Evolutionary conservation across 2,888 invertebrate genomes (phyloP), one percentile per base, ranked within the genome.

Genomic region (Dichetophora obliterata): DNA sequence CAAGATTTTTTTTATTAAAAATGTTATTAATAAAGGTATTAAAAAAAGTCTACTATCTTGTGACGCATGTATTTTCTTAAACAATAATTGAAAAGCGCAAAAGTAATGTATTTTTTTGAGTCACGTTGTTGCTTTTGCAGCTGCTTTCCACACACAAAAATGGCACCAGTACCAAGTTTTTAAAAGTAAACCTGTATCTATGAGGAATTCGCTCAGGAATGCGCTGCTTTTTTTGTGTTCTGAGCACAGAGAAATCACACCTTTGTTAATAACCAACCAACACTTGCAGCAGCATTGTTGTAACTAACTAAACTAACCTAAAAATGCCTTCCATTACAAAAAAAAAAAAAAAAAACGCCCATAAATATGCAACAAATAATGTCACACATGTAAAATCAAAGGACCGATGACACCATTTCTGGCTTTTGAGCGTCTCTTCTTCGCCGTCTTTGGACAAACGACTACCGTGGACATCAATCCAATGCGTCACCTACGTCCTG

Each of bases 401-500:
- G 89, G 88, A 86, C 89, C 88, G 91, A 95, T 96, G 93, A 94
- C 94, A 90, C 95, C 96, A 86, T 90, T 95, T 91, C 94, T 96
- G 90, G 98, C 98, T 85, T 95, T 98, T 91, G 98, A 98, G 92
- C 94, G 97, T 92, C 93, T 99, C 87, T 98, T 98, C 93, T 98
- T 98, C 92, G 97, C 98, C 89, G 94, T 98, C 90, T 98, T 98
- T 91, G 98, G 98, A 89, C 94, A 98, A 91, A 97, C 95, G 85
- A 94, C 95, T 83, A 93, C 94, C 90, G 93, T 94, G 89, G 95
- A 95, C 91, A 92, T 96, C 88, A 94, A 94, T 91, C 93, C 94
- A 91, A 91, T 92, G 90, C 92, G 92, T 82, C 90, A 90, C 85
- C 90, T 91, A 88, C 93, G 95, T 87, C 95, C 95, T 79, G 91